Evolutionary conservation across 2,888 invertebrate genomes (phyloP), one percentile per base, ranked within the genome.

Genomic region (Lithophane leautieri): DNA sequence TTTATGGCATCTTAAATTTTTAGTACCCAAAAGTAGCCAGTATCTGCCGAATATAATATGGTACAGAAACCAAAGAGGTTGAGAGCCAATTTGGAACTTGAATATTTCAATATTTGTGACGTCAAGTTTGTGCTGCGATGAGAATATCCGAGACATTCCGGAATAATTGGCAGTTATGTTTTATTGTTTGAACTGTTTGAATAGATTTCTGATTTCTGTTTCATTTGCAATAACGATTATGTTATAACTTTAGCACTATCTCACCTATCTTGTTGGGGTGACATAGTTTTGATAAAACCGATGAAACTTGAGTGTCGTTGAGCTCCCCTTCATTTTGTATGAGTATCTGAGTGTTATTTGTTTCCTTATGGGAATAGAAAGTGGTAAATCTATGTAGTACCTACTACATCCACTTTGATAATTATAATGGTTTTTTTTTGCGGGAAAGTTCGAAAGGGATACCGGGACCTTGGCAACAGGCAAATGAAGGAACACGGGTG

Each of bases 91-190:
- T 67, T 56, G 40, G 68, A 19, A 65, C 67, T 50, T 50, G 69
- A 78, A 68, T 70, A 72, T 62, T 83, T 83, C 62, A 73, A 40
- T 75, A 79, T 75, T 56, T 69, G 74, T 63, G 19, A 54, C n/a
- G n/a, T n/a, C n/a, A 54, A 12, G n/a, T 54, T n/a, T n/a, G 12
- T 25, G 12, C 54, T 25, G 12, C n/a, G 54, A 54, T 25, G 54
- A 54, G 54, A 54, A 54, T 54, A 54, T 14, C n/a, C 6, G n/a
- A 12, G n/a, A 54, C 6, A 54, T 54, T 54, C 6, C n/a, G 54
- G 54, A 54, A n/a, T 54, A 54, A 54, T n/a, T 4, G n/a, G 1
- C 12, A 54, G 54, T 54, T n/a, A n/a, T n/a, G 4, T 54, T n/a
- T 54, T 12, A 54, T 54, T 54, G 25, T 56, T 14, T 25, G 25